A percentile compares a stretch with the other conserved stretches of the same genome.
These are phyloP conservation scores for Thumatha senex DNA, from an alignment of 2,888 invertebrate genomes.

Conservation along the genomic window DNA sequence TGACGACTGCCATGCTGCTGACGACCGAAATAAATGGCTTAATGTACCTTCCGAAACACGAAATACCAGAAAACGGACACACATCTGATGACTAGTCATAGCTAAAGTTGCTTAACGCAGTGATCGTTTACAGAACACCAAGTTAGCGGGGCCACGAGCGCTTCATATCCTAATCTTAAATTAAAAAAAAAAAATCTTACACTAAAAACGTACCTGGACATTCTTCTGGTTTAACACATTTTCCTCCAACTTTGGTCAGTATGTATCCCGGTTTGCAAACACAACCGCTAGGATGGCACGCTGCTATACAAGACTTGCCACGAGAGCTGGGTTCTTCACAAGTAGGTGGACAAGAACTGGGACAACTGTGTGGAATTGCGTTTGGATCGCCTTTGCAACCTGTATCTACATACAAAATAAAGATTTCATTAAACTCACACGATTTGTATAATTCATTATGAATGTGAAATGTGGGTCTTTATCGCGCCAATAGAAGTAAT, in stretches of 20 bases:
- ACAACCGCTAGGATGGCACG: constrained; percentile 20
- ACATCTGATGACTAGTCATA: too few relatives aligned
- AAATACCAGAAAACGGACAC: too few relatives aligned
- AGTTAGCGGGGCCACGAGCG: too few relatives aligned
- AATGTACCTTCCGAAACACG: too few relatives aligned
- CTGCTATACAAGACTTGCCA: background rate
- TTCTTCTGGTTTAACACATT: constrained; percentile 29
- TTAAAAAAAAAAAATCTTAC: too few relatives aligned
- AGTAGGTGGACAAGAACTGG: constrained; percentile 7
- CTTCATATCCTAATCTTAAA: too few relatives aligned
- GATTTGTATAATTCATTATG: background rate
- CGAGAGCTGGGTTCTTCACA: background rate
- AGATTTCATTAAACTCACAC: background rate
- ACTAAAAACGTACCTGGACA: constrained; percentile 20
- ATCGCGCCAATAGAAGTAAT: too few relatives aligned
- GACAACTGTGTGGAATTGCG: background rate
- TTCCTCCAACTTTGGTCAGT: constrained; percentile 22
- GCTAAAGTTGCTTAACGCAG: too few relatives aligned
- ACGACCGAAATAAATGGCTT: too few relatives aligned
- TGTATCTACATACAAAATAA: background rate
- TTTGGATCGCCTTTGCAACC: constrained; percentile 1
- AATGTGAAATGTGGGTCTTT: background rate
- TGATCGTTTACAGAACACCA: too few relatives aligned
- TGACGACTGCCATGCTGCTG: too few relatives aligned
- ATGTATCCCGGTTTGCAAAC: constrained; percentile 32